A percentile compares a stretch with the other conserved stretches of the same genome.
Conservation (phyloP, 2,888 invertebrate species). For the Troides oblongomaculatus region DNA sequence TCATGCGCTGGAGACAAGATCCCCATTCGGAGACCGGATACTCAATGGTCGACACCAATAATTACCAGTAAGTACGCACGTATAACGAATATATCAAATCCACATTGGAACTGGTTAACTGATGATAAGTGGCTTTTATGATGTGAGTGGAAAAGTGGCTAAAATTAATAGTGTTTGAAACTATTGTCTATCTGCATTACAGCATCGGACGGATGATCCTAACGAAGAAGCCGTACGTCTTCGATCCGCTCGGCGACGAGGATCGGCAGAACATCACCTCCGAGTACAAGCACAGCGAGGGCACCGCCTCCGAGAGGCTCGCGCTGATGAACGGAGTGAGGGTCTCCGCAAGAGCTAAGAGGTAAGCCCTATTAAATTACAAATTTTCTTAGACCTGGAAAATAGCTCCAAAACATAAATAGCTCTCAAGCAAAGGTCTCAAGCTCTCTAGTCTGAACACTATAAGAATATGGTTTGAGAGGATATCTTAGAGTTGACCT, state of each 20-base stretch:
- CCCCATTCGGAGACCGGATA: conserved; percentile 82
- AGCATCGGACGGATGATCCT: conserved; percentile 88
- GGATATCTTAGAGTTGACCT: too few species aligned
- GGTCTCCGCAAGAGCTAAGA: conserved; percentile 83
- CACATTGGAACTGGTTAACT: too few species aligned
- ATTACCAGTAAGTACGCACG: conserved; percentile 82
- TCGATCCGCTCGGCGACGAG: conserved; percentile 85
- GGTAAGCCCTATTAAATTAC: conserved; percentile 48
- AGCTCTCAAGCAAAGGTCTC: too few species aligned
- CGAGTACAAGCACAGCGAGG: conserved; percentile 86
- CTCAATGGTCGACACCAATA: conserved; percentile 84
- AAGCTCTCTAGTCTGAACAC: too few species aligned
- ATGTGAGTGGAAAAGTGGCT: too few species aligned
- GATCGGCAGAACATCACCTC: conserved; percentile 85
- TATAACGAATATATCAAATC: too few species aligned
- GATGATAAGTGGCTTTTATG: too few species aligned
- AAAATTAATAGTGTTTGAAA: too few species aligned
- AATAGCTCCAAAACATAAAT: too few species aligned
- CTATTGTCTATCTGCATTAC: conserved; percentile 22
- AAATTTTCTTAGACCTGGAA: not conserved
- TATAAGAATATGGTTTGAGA: too few species aligned
- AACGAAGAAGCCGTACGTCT: conserved; percentile 86
- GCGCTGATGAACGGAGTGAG: conserved; percentile 88
- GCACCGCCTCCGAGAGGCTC: conserved; percentile 85
- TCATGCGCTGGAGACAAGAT: conserved; percentile 88